phyloP scores from a whole-genome alignment of 2,113 vertebrate genomes.

The Rostratula benghalensis region DNA sequence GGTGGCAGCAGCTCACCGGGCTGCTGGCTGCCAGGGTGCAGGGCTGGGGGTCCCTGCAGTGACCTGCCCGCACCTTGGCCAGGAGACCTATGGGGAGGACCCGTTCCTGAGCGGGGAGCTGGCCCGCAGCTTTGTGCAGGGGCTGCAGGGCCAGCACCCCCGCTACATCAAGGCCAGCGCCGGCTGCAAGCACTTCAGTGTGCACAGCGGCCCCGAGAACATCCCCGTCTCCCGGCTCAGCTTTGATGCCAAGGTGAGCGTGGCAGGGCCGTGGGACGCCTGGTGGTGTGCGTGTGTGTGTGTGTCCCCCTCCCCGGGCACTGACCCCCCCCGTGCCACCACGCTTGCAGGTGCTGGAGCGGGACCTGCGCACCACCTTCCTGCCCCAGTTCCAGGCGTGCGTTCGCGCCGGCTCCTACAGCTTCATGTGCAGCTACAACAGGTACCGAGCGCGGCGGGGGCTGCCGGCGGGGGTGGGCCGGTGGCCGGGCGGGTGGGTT shows the following conservation, averaged over 20 bases:
- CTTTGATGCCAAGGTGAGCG: slow-evolving; percentile 39
- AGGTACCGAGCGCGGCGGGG: not conserved
- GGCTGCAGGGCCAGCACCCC: slow-evolving; percentile 70
- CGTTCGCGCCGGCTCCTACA: slow-evolving; percentile 61
- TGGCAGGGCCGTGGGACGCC: fast-evolving
- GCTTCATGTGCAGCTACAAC: slow-evolving; percentile 77
- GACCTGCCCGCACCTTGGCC: fast-evolving
- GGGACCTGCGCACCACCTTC: slow-evolving; percentile 67
- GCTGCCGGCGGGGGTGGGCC: fast-evolving
- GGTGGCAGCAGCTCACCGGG: not conserved
- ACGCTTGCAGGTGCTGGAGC: slow-evolving; percentile 54
- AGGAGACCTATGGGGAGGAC: slow-evolving; percentile 75
- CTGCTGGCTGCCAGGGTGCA: not conserved
- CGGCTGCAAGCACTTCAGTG: slow-evolving; percentile 72
- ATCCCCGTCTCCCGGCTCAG: slow-evolving; percentile 60
- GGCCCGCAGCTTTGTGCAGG: slow-evolving; percentile 64
- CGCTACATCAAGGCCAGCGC: slow-evolving; percentile 65
- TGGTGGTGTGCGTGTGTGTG: too few species aligned
- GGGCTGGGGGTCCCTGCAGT: fast-evolving
- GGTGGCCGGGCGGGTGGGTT: fast-evolving
- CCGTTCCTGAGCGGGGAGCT: slow-evolving; percentile 62
- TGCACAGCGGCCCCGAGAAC: slow-evolving; percentile 70
- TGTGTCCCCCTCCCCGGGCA: fast-evolving
- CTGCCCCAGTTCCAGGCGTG: slow-evolving; percentile 74
- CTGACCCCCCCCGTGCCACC: not conserved